These are phyloP conservation scores for Cherax destructor DNA, from an alignment of 1,140 invertebrate species.

Conservation along the genomic window DNA sequence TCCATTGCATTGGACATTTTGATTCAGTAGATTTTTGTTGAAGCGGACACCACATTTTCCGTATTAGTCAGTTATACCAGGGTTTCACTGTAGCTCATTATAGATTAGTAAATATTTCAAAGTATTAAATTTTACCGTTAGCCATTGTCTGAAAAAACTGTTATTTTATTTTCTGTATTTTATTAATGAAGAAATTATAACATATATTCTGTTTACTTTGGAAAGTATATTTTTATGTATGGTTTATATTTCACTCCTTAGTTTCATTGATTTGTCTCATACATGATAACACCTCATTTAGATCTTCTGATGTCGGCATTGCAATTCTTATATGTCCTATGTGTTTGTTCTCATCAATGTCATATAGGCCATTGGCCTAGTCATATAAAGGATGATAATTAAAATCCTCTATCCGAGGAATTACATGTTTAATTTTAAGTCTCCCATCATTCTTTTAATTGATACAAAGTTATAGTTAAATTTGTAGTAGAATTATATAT, in stretches of 20 bases:
- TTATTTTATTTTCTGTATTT: background rate
- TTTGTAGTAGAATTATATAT: too few species aligned
- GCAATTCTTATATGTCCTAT: background rate
- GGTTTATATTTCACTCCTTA: background rate
- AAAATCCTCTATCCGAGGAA: too few species aligned
- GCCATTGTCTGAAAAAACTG: background rate
- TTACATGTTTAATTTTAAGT: too few species aligned
- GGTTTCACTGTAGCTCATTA: too few species aligned
- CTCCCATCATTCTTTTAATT: too few species aligned
- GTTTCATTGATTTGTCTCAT: too few species aligned
- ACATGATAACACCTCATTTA: background rate
- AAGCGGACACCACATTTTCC: too few species aligned
- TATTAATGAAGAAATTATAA: background rate
- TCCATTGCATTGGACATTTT: too few species aligned
- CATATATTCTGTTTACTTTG: background rate
- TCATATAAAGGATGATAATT: too few species aligned
- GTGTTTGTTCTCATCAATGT: background rate
- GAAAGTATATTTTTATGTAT: background rate
- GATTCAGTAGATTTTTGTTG: too few species aligned
- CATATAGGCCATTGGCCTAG: background rate
- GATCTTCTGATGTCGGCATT: background rate
- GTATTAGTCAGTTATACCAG: too few species aligned
- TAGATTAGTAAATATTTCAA: background rate
- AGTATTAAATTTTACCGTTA: background rate
- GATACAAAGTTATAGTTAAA: too few species aligned